Base-by-base conservation (phyloP, 2,797 vertebrate species). In the Pseudotriccus pelzelni region DNA sequence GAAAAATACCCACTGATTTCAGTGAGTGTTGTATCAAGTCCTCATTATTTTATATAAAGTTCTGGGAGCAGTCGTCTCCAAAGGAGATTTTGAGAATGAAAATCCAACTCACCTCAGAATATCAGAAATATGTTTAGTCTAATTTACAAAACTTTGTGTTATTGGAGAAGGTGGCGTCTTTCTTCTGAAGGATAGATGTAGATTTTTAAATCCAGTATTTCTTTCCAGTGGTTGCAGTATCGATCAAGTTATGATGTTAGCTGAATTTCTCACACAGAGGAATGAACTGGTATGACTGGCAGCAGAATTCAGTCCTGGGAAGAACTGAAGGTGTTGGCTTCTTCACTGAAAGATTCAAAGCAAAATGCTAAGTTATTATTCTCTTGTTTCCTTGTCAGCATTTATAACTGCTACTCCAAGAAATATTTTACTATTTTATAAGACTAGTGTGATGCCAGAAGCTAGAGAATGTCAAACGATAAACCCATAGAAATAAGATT, bases 361-460 rank as follows among this genome's bases (percentile, higher is more conserved):
- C 49, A 32, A 80, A 87, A 85, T 50, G 36, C 12, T 59, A 77
- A 55, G 16, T 72, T 89, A 30, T 25, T 74, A 11, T 76, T 62
- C 81, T 75, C 56, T 77, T 83, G 28, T 68, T 83, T 72, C 27
- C 28, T 75, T 81, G 32, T 85, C 50, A 89, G 14, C 32, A 83
- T 46, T 76, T 80, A 37, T 53, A 78, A 46, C 36, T 89, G 21
- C 18, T 90, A 34, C 53, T 81, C 7, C 68, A 36, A 78, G 72
- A 86, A 81, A 85, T 66, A 75, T 77, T 89, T 85, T 66, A 68
- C 3, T 89, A 22, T 89, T 87, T 95, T 41, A 50, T 77, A 87
- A 91, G 39, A 9, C 16, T 72, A 72, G 23, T 3, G 0, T 62
- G 43, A 30, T 46, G 43, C 32, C 50, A 83, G 76, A 83, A 83